phyloP scores from a whole-genome alignment of 2,888 invertebrate species.

The Limnephilus auricula region DNA sequence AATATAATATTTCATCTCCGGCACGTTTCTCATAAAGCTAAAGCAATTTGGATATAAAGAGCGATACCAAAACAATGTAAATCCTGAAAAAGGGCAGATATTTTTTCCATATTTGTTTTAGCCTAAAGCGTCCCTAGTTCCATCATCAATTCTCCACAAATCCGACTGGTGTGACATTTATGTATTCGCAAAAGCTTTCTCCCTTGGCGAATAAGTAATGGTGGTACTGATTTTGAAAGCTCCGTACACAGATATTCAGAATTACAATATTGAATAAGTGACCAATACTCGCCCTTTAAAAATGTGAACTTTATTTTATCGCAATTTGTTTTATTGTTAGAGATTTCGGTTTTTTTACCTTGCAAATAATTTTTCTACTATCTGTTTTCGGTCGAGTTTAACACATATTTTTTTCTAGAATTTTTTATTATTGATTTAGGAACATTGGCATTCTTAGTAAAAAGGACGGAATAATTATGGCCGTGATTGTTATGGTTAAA shows the following conservation, averaged over 20 bases:
- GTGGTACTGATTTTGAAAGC: neutral
- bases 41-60: conserved; percentile 33
- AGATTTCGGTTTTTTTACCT: no score
- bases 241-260: neutral
- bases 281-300: neutral
- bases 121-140: conserved; percentile 13
- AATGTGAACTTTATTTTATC: neutral
- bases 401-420: no score
- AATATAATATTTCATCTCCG: neutral
- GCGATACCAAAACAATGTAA: conserved; percentile 32
- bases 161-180: conserved; percentile 42
- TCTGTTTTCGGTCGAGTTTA: no score
- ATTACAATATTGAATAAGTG: neutral
- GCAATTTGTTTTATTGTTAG: no score
- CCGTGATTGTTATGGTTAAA: no score
- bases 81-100: conserved; percentile 4
- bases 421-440: no score
- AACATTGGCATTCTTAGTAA: no score
- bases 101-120: conserved; percentile 30
- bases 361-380: no score
- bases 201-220: neutral
- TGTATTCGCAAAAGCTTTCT: conserved; percentile 16
- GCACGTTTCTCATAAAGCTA: neutral
- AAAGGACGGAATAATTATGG: no score
- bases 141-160: conserved; percentile 39